Evolutionary conservation across 2,888 invertebrate species (phyloP), one percentile per base, ranked within the genome.

Genomic region (Troides oblongomaculatus): DNA sequence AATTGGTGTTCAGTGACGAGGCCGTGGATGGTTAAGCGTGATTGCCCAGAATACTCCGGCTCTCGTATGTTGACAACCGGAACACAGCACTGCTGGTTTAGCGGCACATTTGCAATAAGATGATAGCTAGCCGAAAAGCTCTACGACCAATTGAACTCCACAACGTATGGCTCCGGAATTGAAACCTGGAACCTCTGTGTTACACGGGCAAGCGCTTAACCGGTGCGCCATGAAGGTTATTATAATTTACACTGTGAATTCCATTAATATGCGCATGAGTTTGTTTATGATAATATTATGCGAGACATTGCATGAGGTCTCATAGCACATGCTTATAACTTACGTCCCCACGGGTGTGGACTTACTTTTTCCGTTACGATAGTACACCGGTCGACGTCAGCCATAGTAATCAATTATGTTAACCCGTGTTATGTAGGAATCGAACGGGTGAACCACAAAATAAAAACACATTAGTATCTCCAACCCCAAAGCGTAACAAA

Each of bases 401-500:
- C 84, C 88, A 86, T 84, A 81, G 78, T 81, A 83, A 86, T 85
- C 83, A 81, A 84, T 83, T 81, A 86, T 80, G 82, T 82, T 82
- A 83, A 87, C 90, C 90, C 90, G 83, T 85, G 85, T 89, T 88
- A 90, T 84, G 86, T 89, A 79, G 84, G 89, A 84, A 86, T 86
- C 89, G 87, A 84, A 81, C 80, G 81, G 84, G 56, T 2, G 82
- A 78, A 81, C 87, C 86, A 88, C 86, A 90, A 81, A 69, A 89
- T 79, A 90, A 91, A 92, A 90, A 88, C 78, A 88, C 87, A 92
- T 91, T 91, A 92, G 88, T 90, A 90, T 86, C 86, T 85, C 83
- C 84, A 84, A 84, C 79, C 73, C 58, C 64, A 78, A 73, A 74
- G 67, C 71, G 74, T 71, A 69, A 71, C 63, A 69, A 43, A 65